A percentile compares a stretch with the other conserved stretches of the same genome.
These are phyloP conservation scores for Steinernema scapterisci DNA, from an alignment of 2,888 invertebrate species.

Conservation along the genomic window DNA sequence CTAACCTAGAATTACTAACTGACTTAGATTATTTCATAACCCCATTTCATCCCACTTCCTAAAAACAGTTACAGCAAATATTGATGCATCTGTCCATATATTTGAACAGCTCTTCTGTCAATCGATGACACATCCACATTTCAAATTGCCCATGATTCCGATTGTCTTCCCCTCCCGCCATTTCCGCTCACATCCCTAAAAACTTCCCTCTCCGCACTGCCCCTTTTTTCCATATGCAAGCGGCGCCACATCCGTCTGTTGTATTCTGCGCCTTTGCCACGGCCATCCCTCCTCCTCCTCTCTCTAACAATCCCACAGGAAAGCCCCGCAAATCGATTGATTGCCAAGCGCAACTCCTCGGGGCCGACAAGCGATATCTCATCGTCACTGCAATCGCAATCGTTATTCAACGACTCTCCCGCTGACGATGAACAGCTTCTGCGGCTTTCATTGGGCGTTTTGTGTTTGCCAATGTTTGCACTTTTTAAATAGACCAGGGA, in stretches of 20 bases:
- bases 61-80: no score
- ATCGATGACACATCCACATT: conserved; percentile 12
- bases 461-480: conserved; percentile 12
- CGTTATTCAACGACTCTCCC: no score
- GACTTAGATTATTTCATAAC: not conserved
- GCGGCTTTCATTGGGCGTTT: conserved; percentile 2
- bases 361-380: conserved; percentile 9
- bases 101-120: conserved; percentile 12
- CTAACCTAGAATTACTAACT: no score
- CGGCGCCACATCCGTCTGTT: not conserved
- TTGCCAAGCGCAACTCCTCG: conserved; percentile 1
- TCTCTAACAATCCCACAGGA: no score
- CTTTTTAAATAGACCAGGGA: not conserved
- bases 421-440: not conserved
- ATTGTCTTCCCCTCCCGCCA: not conserved
- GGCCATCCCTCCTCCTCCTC: not conserved
- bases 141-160: conserved; percentile 25
- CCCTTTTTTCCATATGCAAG: not conserved
- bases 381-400: not conserved
- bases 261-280: conserved; percentile 6
- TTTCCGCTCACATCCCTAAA: not conserved
- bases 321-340: conserved; percentile 1
- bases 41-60: not conserved
- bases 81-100: not conserved
- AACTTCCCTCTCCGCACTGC: not conserved